phyloP scores from a whole-genome alignment of 2,113 vertebrate species.

The Notarius lentiginosus region DNA sequence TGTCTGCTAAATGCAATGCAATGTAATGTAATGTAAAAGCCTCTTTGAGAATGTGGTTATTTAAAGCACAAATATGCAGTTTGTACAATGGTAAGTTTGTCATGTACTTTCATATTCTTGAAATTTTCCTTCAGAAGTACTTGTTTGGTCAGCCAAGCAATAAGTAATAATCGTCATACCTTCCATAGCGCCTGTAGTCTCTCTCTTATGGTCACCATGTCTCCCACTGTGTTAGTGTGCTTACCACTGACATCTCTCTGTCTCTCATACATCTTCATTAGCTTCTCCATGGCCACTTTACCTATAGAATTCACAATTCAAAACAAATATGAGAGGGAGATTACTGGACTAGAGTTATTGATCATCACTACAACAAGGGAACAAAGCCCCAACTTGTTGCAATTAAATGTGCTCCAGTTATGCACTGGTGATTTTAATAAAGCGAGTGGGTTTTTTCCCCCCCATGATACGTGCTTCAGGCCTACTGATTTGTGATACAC shows the following conservation, averaged over 20 bases:
- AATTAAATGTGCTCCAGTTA: background rate
- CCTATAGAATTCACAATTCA: slow-evolving; percentile 67
- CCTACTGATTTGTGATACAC: background rate
- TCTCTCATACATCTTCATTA: slow-evolving; percentile 78
- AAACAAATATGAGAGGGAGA: background rate
- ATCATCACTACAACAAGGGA: background rate
- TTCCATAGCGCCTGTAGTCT: slow-evolving; percentile 84
- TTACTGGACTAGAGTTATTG: background rate
- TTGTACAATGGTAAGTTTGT: background rate
- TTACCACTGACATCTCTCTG: slow-evolving; percentile 62
- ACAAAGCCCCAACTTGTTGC: background rate
- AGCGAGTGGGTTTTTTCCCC: background rate
- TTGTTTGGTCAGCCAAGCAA: background rate
- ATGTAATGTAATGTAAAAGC: too few relatives aligned
- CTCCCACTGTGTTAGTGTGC: slow-evolving; percentile 53
- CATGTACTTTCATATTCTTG: background rate
- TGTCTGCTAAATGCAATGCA: too few relatives aligned
- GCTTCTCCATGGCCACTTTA: slow-evolving; percentile 81
- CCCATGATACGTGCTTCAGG: background rate
- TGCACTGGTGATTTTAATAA: background rate
- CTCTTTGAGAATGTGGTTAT: background rate
- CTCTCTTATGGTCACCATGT: slow-evolving; percentile 73
- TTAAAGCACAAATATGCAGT: background rate
- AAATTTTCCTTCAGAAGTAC: background rate
- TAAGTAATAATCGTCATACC: slow-evolving; percentile 70